These are phyloP conservation scores for Micronycteris hirsuta DNA, from an alignment of 2,113 vertebrate species.

Conservation along the genomic window DNA sequence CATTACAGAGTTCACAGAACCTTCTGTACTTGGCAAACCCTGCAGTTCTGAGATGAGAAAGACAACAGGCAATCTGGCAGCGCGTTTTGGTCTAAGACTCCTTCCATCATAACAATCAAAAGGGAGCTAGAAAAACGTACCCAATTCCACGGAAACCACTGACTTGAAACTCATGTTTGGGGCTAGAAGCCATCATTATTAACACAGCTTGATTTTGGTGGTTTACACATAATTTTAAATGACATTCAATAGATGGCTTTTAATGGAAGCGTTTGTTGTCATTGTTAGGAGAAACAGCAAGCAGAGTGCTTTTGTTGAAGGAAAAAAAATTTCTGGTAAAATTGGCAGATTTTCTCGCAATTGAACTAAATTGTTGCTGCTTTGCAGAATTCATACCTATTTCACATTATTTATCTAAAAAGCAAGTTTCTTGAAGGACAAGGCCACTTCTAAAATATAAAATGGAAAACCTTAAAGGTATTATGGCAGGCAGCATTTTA, in stretches of 20 bases:
- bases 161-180: background rate
- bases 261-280: background rate
- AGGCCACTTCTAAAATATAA: background rate
- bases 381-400: background rate
- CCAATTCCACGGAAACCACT: background rate
- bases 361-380: background rate
- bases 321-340: background rate
- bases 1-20: background rate
- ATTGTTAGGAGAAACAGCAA: background rate
- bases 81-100: background rate
- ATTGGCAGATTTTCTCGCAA: background rate
- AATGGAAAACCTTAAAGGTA: background rate
- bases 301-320: background rate
- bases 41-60: background rate
- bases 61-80: background rate
- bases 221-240: background rate
- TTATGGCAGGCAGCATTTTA: background rate
- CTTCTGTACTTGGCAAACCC: background rate
- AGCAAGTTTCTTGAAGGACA: background rate
- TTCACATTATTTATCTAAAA: background rate
- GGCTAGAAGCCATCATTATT: background rate
- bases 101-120: background rate
- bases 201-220: background rate
- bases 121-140: background rate
- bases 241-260: background rate